Evolutionary conservation across 1,140 invertebrate species (phyloP).

Genomic region (Drosophila repleta): DNA sequence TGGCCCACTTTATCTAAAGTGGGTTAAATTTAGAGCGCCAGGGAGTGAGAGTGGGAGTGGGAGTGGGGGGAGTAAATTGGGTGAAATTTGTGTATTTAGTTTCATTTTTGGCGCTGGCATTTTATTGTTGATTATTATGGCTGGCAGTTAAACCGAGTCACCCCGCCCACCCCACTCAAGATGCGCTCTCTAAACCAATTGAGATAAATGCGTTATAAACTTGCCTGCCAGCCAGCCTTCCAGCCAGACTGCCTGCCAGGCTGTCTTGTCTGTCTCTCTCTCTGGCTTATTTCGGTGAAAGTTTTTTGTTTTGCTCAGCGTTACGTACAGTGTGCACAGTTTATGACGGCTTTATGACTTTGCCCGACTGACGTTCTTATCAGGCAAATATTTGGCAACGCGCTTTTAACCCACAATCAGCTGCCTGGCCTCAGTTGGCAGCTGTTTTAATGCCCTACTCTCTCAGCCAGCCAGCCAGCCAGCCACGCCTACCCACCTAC

Average conservation of each 20-base stretch:
- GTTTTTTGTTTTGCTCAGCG: conserved; percentile 40
- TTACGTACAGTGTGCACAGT: conserved; percentile 26
- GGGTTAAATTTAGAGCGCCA: conserved; percentile 1
- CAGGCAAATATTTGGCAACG: conserved; percentile 50
- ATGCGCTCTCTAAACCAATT: conserved; percentile 43
- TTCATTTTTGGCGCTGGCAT: conserved; percentile 73
- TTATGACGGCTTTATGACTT: conserved; percentile 47
- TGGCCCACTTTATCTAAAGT: conserved; percentile 53
- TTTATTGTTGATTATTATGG: conserved; percentile 76
- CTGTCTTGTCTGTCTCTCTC: conserved; percentile 6
- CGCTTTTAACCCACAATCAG: conserved; percentile 34
- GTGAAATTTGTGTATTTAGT: conserved; percentile 66
- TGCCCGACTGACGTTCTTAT: conserved; percentile 49
- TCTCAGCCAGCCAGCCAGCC: no score
- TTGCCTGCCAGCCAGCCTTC: conserved; percentile 26
- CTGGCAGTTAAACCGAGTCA: conserved; percentile 22
- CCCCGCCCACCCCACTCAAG: conserved; percentile 2
- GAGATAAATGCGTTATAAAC: conserved; percentile 79
- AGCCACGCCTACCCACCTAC: not conserved
- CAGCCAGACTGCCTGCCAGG: conserved; percentile 18
- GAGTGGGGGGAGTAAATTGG: not conserved
- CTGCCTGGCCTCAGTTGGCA: conserved; percentile 5
- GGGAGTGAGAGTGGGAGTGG: not conserved
- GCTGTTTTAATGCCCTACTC: conserved; percentile 7
- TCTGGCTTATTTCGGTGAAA: conserved; percentile 40